phyloP scores from a whole-genome alignment of 2,888 invertebrate genomes.

The Esperia sulphurella region DNA sequence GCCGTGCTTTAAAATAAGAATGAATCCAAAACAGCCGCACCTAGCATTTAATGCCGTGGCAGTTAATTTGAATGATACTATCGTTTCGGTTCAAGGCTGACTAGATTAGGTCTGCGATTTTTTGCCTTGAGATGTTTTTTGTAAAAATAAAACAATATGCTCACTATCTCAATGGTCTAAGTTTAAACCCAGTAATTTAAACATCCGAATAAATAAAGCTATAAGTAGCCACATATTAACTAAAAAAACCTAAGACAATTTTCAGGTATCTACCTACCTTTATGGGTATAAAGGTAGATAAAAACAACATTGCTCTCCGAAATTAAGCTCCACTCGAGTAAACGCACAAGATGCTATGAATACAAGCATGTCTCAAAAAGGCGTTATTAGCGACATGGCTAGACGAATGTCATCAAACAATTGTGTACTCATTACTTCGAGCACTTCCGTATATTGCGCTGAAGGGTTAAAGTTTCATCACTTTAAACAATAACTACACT shows the following conservation, averaged over 20 bases:
- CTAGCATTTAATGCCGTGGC: conserved; percentile 37
- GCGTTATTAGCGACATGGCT: conserved; percentile 38
- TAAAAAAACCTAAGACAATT: too few species aligned
- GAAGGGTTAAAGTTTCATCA: conserved; percentile 30
- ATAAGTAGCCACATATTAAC: too few species aligned
- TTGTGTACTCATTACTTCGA: conserved; percentile 36
- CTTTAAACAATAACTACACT: too few species aligned
- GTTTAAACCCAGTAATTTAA: conserved; percentile 8
- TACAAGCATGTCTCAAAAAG: conserved; percentile 29
- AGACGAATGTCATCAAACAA: conserved; percentile 52
- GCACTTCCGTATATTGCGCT: conserved; percentile 52
- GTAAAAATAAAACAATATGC: conserved; percentile 16
- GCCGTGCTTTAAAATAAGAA: conserved; percentile 51
- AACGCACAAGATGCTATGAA: conserved; percentile 22
- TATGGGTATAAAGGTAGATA: too few species aligned
- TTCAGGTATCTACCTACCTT: too few species aligned
- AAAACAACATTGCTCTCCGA: neutral
- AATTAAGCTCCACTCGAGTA: conserved; percentile 1
- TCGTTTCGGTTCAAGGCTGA: conserved; percentile 64
- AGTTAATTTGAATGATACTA: conserved; percentile 40
- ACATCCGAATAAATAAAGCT: too few species aligned
- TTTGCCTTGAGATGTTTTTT: conserved; percentile 11
- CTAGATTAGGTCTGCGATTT: conserved; percentile 40
- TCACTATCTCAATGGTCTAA: conserved; percentile 16
- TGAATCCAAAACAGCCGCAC: conserved; percentile 52